Evolutionary conservation across 2,113 vertebrate genomes (phyloP).

Genomic region (Elaphurus davidianus): DNA sequence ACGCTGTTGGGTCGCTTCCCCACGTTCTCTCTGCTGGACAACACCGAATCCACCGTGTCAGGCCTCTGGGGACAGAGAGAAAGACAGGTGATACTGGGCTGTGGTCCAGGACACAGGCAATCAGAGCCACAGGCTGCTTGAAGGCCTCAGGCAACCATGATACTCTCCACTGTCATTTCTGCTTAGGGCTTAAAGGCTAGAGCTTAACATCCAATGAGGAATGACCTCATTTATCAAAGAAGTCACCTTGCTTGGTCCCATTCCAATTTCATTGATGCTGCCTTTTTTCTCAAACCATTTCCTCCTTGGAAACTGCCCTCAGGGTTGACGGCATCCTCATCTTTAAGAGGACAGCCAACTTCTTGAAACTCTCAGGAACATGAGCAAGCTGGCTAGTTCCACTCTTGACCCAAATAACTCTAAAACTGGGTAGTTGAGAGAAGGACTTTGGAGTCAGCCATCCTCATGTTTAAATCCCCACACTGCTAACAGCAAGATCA

Average conservation of each 20-base stretch:
- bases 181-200: background rate
- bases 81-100: background rate
- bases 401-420: background rate
- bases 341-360: background rate
- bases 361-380: background rate
- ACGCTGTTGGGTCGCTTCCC: background rate
- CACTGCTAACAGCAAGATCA: background rate
- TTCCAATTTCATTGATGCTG: background rate
- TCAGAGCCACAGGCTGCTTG: background rate
- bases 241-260: background rate
- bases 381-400: background rate
- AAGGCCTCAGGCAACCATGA: background rate
- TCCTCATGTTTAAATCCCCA: background rate
- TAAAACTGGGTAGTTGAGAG: background rate
- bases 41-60: conserved; percentile 77
- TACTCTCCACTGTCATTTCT: background rate
- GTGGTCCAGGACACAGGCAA: background rate
- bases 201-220: background rate
- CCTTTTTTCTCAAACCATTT: conserved; percentile 4
- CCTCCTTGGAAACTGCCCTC: background rate
- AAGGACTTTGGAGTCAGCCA: background rate
- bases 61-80: conserved; percentile 80
- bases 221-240: background rate
- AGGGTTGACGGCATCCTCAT: background rate
- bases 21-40: conserved; percentile 62